Base-by-base conservation (phyloP, 1,140 invertebrate species). In the Belonocnema kinseyi region DNA sequence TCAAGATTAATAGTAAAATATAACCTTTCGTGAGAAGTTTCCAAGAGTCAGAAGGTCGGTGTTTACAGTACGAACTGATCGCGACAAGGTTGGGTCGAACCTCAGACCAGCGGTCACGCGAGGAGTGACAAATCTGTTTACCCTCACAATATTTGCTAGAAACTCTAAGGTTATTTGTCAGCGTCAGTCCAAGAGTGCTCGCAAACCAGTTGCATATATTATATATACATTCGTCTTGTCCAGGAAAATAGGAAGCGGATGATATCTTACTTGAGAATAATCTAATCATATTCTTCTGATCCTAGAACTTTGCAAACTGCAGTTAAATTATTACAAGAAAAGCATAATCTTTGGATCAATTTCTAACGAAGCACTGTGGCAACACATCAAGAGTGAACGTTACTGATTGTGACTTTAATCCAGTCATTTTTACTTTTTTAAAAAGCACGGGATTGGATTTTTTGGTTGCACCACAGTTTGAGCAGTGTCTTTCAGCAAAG, bases 101-200 rank as follows among this genome's bases (percentile, higher is more conserved):
- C 71, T 78, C 21, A 11, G 72, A 75, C 53, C 50, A 66, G 66
- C 52, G 82, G 77, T 82, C 79, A 82, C 66, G 73, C 75, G 78
- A 83, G 75, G 74, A 84, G 80, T 85, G 84, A 84, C 82, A 87
- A 87, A 87, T 85, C 82, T 85, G 83, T 87, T 87, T 85, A 83
- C 82, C 79, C 51, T 76, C 58, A 78, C 75, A 81, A 85, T 86
- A 83, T 85, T 86, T 82, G 76, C 78, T 17, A 19, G 33, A 74
- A 75, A 66, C 40, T 66, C 33, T 52, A 8, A 54, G 51, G 56
- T 78, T 82, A 85, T 85, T 84, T 85, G 79, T 83, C 80, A 82
- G 71, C 74, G 79, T 77, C 77, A 80, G 50, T 54, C 77, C 26
- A 16, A 61, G 70, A 56, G 61, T 66, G n/a, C 61, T 52, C 70